These are phyloP conservation scores for Mesoclemmys tuberculata DNA, from an alignment of 2,113 vertebrate genomes.

Conservation along the genomic window DNA sequence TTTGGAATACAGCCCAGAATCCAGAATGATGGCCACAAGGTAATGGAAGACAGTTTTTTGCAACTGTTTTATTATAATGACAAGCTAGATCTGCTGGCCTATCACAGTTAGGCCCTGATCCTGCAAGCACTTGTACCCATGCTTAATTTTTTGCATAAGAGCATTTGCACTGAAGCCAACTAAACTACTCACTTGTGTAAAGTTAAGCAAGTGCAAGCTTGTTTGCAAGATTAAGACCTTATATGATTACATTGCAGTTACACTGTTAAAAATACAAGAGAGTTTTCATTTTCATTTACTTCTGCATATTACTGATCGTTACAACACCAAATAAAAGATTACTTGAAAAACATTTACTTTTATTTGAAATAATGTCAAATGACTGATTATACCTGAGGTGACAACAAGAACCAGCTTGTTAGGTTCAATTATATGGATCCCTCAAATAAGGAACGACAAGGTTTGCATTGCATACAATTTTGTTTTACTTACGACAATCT, in stretches of 20 bases:
- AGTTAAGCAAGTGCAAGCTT: neutral
- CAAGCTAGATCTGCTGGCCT: neutral
- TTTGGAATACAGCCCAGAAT: neutral
- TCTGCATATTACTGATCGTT: neutral
- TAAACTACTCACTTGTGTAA: neutral
- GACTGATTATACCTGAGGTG: neutral
- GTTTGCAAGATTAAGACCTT: neutral
- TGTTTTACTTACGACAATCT: too few relatives aligned
- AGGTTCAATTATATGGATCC: too few relatives aligned
- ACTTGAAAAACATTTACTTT: neutral
- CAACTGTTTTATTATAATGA: neutral
- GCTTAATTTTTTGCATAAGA: neutral
- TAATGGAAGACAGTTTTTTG: neutral
- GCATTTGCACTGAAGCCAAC: neutral
- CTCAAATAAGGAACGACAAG: too few relatives aligned
- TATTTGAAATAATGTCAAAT: neutral
- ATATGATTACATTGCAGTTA: neutral
- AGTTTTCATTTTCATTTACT: neutral
- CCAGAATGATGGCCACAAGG: neutral
- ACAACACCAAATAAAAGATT: neutral
- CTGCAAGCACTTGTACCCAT: neutral
- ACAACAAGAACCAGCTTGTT: too few relatives aligned
- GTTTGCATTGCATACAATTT: too few relatives aligned
- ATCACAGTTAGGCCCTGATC: neutral
- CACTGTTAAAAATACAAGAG: neutral